These are phyloP conservation scores for Pachymerium ferrugineum DNA, from an alignment of 2,888 invertebrate genomes.

Conservation along the genomic window DNA sequence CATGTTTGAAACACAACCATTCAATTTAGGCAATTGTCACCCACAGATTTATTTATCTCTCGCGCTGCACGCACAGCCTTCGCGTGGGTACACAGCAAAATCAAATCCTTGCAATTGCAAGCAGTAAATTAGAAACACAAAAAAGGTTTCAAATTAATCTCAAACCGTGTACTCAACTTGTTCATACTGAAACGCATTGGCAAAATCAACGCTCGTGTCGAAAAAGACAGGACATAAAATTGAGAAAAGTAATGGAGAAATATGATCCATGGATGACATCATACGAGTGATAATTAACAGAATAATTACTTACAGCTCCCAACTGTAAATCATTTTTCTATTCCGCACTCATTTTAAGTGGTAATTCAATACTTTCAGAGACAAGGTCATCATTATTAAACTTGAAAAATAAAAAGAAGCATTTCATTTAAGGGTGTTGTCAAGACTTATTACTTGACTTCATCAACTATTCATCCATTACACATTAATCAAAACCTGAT, in stretches of 20 bases:
- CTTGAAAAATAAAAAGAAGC: background rate
- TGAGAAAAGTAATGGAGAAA: background rate
- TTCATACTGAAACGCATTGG: too few relatives aligned
- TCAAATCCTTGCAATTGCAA: background rate
- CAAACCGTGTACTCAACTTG: background rate
- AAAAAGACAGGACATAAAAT: background rate
- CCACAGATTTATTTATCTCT: constrained; percentile 1
- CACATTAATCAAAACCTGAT: constrained; percentile 1
- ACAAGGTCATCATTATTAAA: constrained; percentile 18
- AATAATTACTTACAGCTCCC: background rate
- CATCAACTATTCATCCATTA: background rate
- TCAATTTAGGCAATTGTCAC: constrained; percentile 15
- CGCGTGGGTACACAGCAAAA: background rate
- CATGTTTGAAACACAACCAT: background rate
- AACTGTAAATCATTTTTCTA: constrained; percentile 14
- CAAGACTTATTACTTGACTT: constrained; percentile 13
- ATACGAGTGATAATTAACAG: constrained; percentile 2
- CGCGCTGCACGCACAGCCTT: background rate
- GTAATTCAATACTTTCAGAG: background rate
- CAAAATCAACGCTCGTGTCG: too few relatives aligned
- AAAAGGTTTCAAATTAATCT: background rate
- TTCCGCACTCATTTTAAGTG: background rate
- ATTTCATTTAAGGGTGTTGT: background rate
- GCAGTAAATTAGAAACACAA: constrained; percentile 9
- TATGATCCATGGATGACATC: constrained; percentile 10